Evolutionary conservation across 30 jellyfish, hydroid and myxozoan species (phyloP).

Genomic region (Rhopilema esculentum): DNA sequence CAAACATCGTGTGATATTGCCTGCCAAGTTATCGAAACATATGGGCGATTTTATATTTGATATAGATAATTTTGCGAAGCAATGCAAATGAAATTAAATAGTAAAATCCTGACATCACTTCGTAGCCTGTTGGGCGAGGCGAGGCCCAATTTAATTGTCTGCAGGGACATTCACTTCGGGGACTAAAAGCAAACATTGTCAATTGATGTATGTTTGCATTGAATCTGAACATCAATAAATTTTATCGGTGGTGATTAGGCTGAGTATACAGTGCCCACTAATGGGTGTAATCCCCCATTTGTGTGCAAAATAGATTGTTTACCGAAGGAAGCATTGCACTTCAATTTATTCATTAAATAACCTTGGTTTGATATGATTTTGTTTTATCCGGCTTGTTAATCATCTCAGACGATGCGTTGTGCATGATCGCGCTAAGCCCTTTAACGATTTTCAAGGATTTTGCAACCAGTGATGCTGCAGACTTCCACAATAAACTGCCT

Average conservation of each 20-base stretch:
- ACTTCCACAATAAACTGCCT: not conserved
- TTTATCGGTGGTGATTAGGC: not conserved
- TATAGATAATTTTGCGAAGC: not conserved
- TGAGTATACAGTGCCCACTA: slow-evolving; percentile 7
- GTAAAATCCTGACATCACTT: no score
- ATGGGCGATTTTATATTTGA: not conserved
- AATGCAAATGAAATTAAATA: no score
- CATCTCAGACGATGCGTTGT: slow-evolving; percentile 23
- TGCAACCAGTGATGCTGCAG: not conserved
- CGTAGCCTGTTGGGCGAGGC: not conserved
- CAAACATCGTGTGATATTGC: not conserved
- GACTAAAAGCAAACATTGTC: not conserved
- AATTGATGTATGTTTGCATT: not conserved
- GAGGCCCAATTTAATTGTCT: not conserved
- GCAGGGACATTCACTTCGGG: not conserved
- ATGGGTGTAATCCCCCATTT: slow-evolving; percentile 60
- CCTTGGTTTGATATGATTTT: slow-evolving; percentile 43
- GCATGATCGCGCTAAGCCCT: slow-evolving; percentile 51
- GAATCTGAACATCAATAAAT: not conserved
- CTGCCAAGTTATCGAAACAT: not conserved
- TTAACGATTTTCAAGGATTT: slow-evolving; percentile 15
- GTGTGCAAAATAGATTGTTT: slow-evolving; percentile 33
- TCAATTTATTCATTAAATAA: slow-evolving; percentile 47
- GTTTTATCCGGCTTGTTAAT: slow-evolving; percentile 35
- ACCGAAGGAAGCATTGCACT: slow-evolving; percentile 19